Evolutionary conservation across 2,888 invertebrate species (phyloP), one percentile per base, ranked within the genome.

Genomic region (Bedellia somnulentella): DNA sequence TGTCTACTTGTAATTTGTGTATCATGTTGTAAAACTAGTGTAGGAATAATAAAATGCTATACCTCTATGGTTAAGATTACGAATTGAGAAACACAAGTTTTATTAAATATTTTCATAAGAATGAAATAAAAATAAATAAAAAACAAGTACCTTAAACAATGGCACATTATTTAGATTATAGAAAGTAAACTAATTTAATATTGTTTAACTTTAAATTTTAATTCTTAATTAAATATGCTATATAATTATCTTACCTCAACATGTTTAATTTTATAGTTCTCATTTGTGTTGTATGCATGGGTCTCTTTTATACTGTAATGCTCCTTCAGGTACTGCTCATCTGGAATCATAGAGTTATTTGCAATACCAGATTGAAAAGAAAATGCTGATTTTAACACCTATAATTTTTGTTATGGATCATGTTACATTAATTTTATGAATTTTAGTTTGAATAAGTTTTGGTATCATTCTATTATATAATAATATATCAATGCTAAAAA

Each of bases 251-350:
- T 35, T 30, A 70, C 73, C 60, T 75, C 73, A 3, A 62, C 56
- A 46, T 67, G 60, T 53, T 70, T 71, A 34, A 61, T 41, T 33
- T 60, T 59, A 38, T 66, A 67, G 42, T 50, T 60, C 25, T 73
- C 73, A 38, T 67, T 66, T 42, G 49, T 58, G 9, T 52, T 49
- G 35, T 68, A 71, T 29, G 62, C 60, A 47, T 71, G 63, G 29
- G 63, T 67, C 45, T 75, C 73, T 39, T 70, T 75, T 32, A 68
- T 59, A 29, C 56, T 57, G 41, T 66, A 66, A 31, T 49, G 62
- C 37, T 73, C 70, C 46, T 73, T 73, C 34, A 63, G 52, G 39
- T 73, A 75, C 44, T 73, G 64, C 47, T 75, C 75, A 45, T 75
- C 73, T 75, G 45, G 10, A 55, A n/a, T n/a, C n/a, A n/a, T n/a